Evolutionary conservation across 2,888 invertebrate species (phyloP), one percentile per base, ranked within the genome.

Genomic region (Pachydiplax longipennis): DNA sequence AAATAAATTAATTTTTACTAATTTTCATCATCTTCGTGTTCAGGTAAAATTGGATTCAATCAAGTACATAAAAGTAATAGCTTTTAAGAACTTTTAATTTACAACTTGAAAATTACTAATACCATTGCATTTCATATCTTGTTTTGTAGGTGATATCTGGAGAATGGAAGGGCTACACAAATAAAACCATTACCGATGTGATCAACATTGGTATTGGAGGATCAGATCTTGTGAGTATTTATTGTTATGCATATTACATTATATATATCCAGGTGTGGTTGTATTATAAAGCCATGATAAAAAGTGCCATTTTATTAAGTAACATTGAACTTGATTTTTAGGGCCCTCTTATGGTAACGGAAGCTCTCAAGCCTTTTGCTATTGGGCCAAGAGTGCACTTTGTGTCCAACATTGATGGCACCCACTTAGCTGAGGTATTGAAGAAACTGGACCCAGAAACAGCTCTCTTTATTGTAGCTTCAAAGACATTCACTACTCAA

Each of bases 151-250:
- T 95, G 5, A 94, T 95, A 91, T 94, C 93, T 82, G 95, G 96
- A 6, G 92, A 94, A 80, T 96, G 96, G 96, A 94, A 95, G 91
- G 96, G 96, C 10, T 98, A 97, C 94, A 98, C 99, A 0, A 99
- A 99, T 31, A 98, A 99, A 94, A 94, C 97, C 91, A 99, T 99
- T 91, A 98, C 98, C 87, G 99, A 99, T 95, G 98, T 99, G 73
- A 97, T 99, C 91, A 99, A 99, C 94, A 99, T 99, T 94, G 99
- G 99, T 91, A 99, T 99, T 93, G 99, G 99, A 58, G 99, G 99
- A 65, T 99, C 99, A 0, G 99, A 99, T 95, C 95, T 99, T 93
- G 96, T 96, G 93, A 93, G 94, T 92, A 92, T 80, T 8, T 10
- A 53, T 8, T 48, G 12, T 44, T 82, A 44, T 35, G 37, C 8